Evolutionary conservation across 2,113 vertebrate genomes (phyloP).

Genomic region (Vicugna pacos): DNA sequence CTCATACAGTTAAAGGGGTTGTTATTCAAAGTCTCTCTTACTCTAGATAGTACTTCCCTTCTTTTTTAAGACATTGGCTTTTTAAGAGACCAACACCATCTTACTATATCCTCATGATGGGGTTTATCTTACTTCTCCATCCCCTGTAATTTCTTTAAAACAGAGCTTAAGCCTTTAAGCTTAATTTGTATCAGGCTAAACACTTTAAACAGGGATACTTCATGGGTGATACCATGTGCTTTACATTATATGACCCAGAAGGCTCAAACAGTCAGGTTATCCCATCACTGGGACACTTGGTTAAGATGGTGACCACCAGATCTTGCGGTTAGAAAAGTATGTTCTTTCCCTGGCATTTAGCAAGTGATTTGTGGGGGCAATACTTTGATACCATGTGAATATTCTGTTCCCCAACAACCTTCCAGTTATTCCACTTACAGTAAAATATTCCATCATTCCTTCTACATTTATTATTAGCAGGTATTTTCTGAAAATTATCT

Average conservation of each 20-base stretch:
- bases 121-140: not conserved
- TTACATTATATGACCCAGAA: not conserved
- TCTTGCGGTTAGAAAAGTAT: not conserved
- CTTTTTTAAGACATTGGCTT: not conserved
- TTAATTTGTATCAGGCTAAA: constrained; percentile 2
- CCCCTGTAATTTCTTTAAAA: not conserved
- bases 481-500: constrained; percentile 17
- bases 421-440: constrained; percentile 18
- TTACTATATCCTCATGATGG: not conserved
- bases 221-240: not conserved
- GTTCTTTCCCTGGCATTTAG: constrained; percentile 10
- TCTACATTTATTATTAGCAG: not conserved
- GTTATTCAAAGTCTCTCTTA: not conserved
- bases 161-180: not conserved
- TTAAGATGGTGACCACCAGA: not conserved
- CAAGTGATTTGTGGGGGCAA: not conserved
- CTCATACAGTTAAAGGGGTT: not conserved
- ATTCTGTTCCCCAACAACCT: not conserved
- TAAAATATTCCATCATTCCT: not conserved
- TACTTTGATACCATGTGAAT: not conserved
- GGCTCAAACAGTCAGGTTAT: not conserved
- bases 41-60: not conserved
- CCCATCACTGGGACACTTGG: not conserved
- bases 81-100: not conserved
- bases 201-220: not conserved